These are phyloP conservation scores for Papilio protenor DNA, from an alignment of 2,888 invertebrate genomes.

Conservation along the genomic window DNA sequence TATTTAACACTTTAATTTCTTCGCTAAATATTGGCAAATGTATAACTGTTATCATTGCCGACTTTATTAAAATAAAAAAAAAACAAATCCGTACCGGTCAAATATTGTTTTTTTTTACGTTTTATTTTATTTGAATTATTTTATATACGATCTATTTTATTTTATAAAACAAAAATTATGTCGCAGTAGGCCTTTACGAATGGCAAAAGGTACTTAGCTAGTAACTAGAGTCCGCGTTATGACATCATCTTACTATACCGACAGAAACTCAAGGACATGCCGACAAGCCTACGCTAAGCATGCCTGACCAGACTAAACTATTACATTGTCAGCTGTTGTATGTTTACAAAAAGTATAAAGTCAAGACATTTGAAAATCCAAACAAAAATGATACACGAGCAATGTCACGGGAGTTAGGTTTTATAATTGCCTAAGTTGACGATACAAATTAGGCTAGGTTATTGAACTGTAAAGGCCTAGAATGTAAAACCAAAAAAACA, in stretches of 20 bases:
- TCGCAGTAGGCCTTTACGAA: slow-evolving; percentile 6
- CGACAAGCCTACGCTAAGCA: slow-evolving; percentile 16
- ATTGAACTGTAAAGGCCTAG: background rate
- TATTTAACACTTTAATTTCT: background rate
- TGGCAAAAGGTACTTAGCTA: slow-evolving; percentile 32
- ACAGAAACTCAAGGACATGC: slow-evolving; percentile 51
- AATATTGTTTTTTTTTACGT: background rate
- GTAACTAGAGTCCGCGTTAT: slow-evolving; percentile 47
- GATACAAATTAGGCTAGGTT: background rate
- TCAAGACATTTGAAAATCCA: background rate
- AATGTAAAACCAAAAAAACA: background rate
- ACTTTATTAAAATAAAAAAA: background rate
- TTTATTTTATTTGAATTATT: background rate
- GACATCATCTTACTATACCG: slow-evolving; percentile 62
- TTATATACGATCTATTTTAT: background rate
- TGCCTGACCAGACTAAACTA: background rate
- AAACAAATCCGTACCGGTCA: background rate
- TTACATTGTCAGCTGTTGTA: background rate
- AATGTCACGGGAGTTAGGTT: background rate
- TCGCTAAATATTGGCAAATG: background rate
- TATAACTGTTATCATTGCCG: background rate
- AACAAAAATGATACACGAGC: background rate
- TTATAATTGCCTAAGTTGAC: background rate
- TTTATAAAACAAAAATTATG: background rate
- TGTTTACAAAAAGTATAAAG: background rate